These are phyloP conservation scores for Hesperia comma DNA, from an alignment of 2,888 invertebrate species.

Conservation along the genomic window DNA sequence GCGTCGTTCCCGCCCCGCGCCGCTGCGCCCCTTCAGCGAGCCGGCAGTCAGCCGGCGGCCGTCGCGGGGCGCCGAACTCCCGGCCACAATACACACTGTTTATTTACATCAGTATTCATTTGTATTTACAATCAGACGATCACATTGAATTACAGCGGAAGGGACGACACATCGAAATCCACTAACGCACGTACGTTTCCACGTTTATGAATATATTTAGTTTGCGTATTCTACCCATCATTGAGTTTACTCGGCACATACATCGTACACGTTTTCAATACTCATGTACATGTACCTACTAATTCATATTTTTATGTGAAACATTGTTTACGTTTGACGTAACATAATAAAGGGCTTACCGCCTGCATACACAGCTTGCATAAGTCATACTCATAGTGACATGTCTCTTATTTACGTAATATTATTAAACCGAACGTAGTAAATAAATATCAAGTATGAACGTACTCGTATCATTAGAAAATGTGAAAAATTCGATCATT, in stretches of 20 bases:
- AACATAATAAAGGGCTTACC: slow-evolving; percentile 19
- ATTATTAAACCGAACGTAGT: background rate
- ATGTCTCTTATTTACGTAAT: background rate
- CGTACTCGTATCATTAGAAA: background rate
- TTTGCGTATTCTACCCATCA: slow-evolving; percentile 44
- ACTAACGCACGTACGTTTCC: slow-evolving; percentile 61
- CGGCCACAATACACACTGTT: slow-evolving; percentile 62
- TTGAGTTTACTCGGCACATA: slow-evolving; percentile 36
- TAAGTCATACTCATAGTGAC: slow-evolving; percentile 12
- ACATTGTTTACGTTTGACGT: slow-evolving; percentile 34
- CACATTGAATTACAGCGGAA: slow-evolving; percentile 62
- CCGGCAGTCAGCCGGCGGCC: slow-evolving; percentile 67
- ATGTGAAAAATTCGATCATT: background rate
- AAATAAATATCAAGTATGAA: background rate
- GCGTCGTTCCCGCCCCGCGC: slow-evolving; percentile 51
- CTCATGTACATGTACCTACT: slow-evolving; percentile 53
- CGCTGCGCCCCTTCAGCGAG: slow-evolving; percentile 48
- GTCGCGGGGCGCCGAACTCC: slow-evolving; percentile 65
- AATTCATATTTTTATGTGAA: slow-evolving; percentile 48
- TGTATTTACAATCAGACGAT: slow-evolving; percentile 56
- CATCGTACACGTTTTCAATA: slow-evolving; percentile 53
- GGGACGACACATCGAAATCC: slow-evolving; percentile 60
- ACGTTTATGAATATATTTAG: slow-evolving; percentile 43
- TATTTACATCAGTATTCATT: slow-evolving; percentile 50
- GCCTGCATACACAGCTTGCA: slow-evolving; percentile 4